A percentile compares a stretch with the other conserved stretches of the same genome.
These are phyloP conservation scores for Nasonovia ribisnigri DNA, from an alignment of 2,888 invertebrate genomes.

Conservation along the genomic window DNA sequence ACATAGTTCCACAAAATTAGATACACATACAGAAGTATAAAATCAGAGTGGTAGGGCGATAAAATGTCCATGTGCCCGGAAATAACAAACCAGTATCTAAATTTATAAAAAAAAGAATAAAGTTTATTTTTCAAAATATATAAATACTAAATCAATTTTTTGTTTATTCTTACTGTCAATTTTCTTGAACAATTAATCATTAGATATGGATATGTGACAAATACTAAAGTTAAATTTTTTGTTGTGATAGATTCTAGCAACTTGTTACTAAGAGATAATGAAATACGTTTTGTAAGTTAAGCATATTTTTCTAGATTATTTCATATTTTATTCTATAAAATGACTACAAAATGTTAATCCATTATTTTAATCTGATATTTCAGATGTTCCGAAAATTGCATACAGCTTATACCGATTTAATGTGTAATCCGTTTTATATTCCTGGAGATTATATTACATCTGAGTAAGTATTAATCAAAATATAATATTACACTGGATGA, in stretches of 20 bases:
- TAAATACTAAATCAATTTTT: neutral
- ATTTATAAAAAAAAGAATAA: too few relatives aligned
- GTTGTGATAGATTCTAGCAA: constrained; percentile 93
- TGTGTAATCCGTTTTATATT: constrained; percentile 96
- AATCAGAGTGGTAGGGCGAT: too few relatives aligned
- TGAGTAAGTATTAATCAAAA: constrained; percentile 75
- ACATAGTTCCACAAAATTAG: too few relatives aligned
- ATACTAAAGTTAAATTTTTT: constrained; percentile 94
- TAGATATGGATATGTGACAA: constrained; percentile 96
- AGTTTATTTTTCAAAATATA: neutral
- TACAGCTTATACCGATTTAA: constrained; percentile 90
- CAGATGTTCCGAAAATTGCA: constrained; percentile 92
- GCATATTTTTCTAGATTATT: constrained; percentile 14
- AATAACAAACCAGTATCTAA: too few relatives aligned
- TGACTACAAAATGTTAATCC: neutral
- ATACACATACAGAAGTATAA: too few relatives aligned
- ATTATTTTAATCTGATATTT: constrained; percentile 66
- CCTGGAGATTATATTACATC: constrained; percentile 92
- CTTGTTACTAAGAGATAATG: constrained; percentile 89
- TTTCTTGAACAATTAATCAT: constrained; percentile 68
- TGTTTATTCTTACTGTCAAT: neutral
- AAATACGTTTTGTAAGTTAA: constrained; percentile 86
- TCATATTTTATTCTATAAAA: neutral
- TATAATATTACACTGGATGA: neutral
- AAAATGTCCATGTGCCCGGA: too few relatives aligned